Conservation (phyloP, 2,888 invertebrate genomes). For the Melanophora roralis region DNA sequence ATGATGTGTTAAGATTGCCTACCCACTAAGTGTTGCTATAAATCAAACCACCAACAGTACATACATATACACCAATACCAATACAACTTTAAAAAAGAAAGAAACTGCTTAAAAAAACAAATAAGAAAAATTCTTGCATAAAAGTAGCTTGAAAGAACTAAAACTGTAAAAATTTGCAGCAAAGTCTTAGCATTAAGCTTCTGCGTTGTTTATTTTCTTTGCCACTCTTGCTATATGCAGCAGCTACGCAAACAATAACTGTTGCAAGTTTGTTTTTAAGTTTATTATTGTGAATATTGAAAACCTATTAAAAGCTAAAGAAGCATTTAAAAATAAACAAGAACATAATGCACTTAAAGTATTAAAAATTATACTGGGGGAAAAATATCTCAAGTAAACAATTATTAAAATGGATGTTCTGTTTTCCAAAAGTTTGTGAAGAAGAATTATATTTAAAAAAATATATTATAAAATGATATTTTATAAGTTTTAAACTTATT, state of each 20-base stretch:
- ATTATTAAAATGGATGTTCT: too few relatives aligned
- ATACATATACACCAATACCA: background rate
- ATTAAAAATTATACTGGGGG: background rate
- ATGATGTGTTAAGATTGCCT: conserved; percentile 60
- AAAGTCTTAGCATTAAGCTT: conserved; percentile 34
- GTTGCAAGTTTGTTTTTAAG: background rate
- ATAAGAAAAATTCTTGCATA: background rate
- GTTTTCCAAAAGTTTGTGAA: too few relatives aligned
- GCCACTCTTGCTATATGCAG: conserved; percentile 17
- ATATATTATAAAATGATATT: too few relatives aligned
- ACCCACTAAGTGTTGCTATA: conserved; percentile 60
- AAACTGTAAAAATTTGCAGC: background rate
- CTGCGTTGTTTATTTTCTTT: conserved; percentile 12
- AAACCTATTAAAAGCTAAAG: conserved; percentile 3
- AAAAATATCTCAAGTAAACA: too few relatives aligned
- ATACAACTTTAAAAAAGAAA: background rate
- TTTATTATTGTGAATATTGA: conserved; percentile 33
- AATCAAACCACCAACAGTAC: conserved; percentile 44
- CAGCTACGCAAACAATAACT: conserved; percentile 41
- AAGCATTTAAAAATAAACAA: background rate
- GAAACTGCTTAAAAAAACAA: conserved; percentile 15
- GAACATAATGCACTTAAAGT: background rate
- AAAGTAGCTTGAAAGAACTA: background rate
- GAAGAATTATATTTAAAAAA: too few relatives aligned
- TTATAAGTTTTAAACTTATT: too few relatives aligned